Base-by-base conservation (phyloP, 2,797 vertebrate species). In the Manis pentadactyla region DNA sequence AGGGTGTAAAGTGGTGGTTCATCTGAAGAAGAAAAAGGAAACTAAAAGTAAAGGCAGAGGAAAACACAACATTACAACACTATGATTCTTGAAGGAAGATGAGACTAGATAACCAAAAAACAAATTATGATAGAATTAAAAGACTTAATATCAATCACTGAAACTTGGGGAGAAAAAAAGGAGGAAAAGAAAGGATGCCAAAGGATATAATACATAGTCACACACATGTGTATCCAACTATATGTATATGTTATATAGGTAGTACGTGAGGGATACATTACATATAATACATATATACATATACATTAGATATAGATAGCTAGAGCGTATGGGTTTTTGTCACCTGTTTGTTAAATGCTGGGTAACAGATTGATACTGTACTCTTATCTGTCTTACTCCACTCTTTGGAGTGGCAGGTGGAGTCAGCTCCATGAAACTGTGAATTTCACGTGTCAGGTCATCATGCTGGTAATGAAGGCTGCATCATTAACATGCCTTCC, bases 341-440 rank as follows among this genome's bases (percentile, higher is more conserved):
- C 79, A 15, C 3, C 11, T 68, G 19, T 86, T 97, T 39, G 29
- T 57, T 93, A 92, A 88, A 18, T 79, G 29, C 8, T 31, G 85
- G 21, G 7, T 51, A 49, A 61, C 53, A 66, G 53, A 63, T 27
- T 90, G 82, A 29, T 96, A 96, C 89, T 90, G 42, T 90, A 66
- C 94, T 97, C 83, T n/a, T 91, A 69, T 83, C 74, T 93, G 37
- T 88, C 94, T 73, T 91, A 25, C 78, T 96, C 69, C 4, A 29
- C 61, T 96, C 29, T 55, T 63, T 83, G 2, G n/a, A 29, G 74
- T 95, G 95, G 69, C 97, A 97, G 85, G 92, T 97, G 66, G 93
- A 94, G 88, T 94, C 95, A 94, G 57, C 90, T 97, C 51, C 42
- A 83, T 87, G 93, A 96, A 74, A 92, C 53, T 23, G 0, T 34